Evolutionary conservation across 2,113 vertebrate genomes (phyloP).

Genomic region (Antechinus flavipes): DNA sequence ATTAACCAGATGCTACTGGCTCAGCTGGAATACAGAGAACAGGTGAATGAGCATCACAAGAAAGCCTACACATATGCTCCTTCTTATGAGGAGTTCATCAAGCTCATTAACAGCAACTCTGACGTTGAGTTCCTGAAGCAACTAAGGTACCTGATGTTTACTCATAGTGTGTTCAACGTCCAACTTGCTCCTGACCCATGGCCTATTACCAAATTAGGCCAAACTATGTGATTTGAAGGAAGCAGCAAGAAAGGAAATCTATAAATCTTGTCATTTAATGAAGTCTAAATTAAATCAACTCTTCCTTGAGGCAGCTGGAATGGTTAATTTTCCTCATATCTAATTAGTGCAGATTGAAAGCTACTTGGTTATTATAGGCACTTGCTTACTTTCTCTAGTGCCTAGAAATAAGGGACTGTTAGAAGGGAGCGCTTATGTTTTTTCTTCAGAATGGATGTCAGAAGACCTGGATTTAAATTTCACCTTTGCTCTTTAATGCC

Average conservation of each 20-base stretch:
- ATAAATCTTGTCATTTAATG: constrained; percentile 31
- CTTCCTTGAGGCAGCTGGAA: constrained; percentile 52
- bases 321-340: neutral
- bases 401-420: neutral
- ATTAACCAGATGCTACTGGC: constrained; percentile 96
- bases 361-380: constrained; percentile 1
- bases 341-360: constrained; percentile 18
- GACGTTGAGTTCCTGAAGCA: constrained; percentile 98
- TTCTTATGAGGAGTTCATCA: constrained; percentile 99
- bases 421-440: neutral
- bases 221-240: constrained; percentile 42
- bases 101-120: constrained; percentile 95
- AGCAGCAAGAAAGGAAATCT: constrained; percentile 22
- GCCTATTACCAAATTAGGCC: neutral
- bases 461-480: neutral
- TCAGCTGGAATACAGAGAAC: constrained; percentile 96
- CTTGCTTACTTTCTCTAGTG: neutral
- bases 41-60: constrained; percentile 96
- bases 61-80: constrained; percentile 98
- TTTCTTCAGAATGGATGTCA: neutral
- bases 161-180: constrained; percentile 40
- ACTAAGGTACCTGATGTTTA: constrained; percentile 89
- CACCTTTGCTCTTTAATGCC: neutral
- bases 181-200: constrained; percentile 17
- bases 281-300: constrained; percentile 21